Base-by-base conservation (phyloP, 1,140 invertebrate species). In the Tetramorium alpestre region DNA sequence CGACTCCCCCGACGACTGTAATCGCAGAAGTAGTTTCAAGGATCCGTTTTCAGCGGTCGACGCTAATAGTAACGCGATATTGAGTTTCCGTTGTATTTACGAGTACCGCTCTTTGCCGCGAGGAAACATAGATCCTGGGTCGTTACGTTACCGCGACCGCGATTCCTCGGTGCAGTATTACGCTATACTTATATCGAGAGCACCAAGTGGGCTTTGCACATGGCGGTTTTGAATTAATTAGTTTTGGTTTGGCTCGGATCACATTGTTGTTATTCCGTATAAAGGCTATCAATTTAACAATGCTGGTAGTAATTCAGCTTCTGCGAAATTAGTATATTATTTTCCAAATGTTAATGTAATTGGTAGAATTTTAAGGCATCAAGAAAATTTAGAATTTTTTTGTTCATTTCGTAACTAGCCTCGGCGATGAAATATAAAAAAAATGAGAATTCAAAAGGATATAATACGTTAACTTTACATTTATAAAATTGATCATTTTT, bases 21-120 rank as follows among this genome's bases (percentile, higher is more conserved):
- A 87, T 84, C 64, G 41, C 22, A 76, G 72, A 78, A 86, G 87
- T 88, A 85, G 85, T 87, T 85, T 67, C 69, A 44, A 47, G 62
- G 72, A 87, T 87, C 78, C 56, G 72, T 89, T 89, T 85, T 81
- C 88, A 60, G 51, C 86, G 78, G 69, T 77, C 80, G 72, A 64
- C 78, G 44, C 78, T 65, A 65, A 49, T 51, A 72, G 60, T 89
- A 89, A 84, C 86, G 58, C 62, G 78, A 85, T 89, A 82, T 87
- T 60, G 69, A 38, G 67, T 62, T 73, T 77, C 77, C 60, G 58
- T 44, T 70, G 70, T 76, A 60, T 62, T 72, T 51, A 73, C 56
- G 54, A 76, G 62, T 62, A 62, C 38, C 54, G 47, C 22, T 60
- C 58, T 80, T 49, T 64, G 54, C 51, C 28, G 22, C 56, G 49